Evolutionary conservation across 2,888 invertebrate species (phyloP).

Genomic region (Trachelus troglodyta): DNA sequence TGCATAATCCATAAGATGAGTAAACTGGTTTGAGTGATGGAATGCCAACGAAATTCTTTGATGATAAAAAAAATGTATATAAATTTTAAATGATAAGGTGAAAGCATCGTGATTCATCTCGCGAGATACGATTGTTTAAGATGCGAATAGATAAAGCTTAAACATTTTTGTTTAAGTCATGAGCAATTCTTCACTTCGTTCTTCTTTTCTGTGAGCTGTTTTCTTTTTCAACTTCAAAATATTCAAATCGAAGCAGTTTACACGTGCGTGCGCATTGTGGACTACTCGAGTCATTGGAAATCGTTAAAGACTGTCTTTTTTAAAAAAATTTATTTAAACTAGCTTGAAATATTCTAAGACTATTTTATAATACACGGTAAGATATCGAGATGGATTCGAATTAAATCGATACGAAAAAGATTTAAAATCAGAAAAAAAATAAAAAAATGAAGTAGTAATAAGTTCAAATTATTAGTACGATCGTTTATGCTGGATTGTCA

Average conservation of each 20-base stretch:
- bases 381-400: neutral
- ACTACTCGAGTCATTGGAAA: neutral
- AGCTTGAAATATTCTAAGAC: neutral
- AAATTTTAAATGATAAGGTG: neutral
- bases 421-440: neutral
- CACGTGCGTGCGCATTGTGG: neutral
- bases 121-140: neutral
- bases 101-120: neutral
- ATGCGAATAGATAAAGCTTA: slow-evolving; percentile 29
- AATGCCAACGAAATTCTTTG: neutral
- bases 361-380: neutral
- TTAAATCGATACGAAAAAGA: neutral
- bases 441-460: neutral
- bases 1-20: neutral
- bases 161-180: slow-evolving; percentile 1
- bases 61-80: neutral
- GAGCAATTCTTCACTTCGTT: neutral
- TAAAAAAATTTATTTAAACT: neutral
- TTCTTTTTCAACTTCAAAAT: neutral
- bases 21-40: neutral
- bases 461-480: too few species aligned
- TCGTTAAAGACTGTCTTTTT: neutral
- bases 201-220: neutral
- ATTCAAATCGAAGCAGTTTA: neutral
- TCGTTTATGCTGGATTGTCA: too few species aligned